Evolutionary conservation across 2,113 vertebrate genomes (phyloP).

Genomic region (Toxostoma redivivum): DNA sequence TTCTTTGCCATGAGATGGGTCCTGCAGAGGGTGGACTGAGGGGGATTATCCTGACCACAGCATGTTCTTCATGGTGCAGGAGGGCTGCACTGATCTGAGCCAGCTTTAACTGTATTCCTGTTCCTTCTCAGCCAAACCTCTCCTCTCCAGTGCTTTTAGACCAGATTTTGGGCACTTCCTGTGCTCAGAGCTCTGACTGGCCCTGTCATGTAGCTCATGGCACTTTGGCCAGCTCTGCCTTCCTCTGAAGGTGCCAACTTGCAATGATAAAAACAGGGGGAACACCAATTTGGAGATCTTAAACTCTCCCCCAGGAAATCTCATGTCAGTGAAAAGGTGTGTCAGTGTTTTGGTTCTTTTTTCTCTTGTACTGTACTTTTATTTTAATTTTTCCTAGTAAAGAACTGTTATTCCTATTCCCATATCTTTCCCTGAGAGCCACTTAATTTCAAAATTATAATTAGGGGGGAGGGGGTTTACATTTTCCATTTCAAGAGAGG

Average conservation of each 20-base stretch:
- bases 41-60: neutral
- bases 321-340: neutral
- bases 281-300: neutral
- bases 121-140: neutral
- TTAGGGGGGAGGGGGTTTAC: no score
- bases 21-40: neutral
- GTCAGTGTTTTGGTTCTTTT: no score
- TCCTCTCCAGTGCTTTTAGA: neutral
- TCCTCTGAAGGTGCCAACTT: neutral
- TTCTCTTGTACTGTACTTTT: no score
- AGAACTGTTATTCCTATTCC: no score
- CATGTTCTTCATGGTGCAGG: neutral
- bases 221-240: neutral
- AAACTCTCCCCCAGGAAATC: neutral
- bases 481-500: no score
- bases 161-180: neutral
- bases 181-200: neutral
- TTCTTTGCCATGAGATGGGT: neutral
- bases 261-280: no score
- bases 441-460: no score
- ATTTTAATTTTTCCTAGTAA: no score
- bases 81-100: neutral
- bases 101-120: neutral
- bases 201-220: neutral
- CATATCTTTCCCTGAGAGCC: no score